Evolutionary conservation across 2,113 vertebrate species (phyloP).

Genomic region (Ceyx margarethae): DNA sequence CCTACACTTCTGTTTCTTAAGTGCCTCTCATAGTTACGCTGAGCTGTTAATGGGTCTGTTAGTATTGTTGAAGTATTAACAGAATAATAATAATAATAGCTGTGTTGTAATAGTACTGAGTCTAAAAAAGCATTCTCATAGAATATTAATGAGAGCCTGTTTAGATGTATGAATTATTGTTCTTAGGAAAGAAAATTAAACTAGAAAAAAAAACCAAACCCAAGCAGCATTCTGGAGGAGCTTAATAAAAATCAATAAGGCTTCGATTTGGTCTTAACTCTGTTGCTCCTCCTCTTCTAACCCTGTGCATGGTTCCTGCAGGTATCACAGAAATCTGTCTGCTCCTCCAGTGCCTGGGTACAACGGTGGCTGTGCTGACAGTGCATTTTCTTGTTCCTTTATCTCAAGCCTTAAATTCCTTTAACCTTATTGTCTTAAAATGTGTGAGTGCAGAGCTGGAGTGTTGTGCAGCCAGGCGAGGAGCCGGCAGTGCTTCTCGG

Average conservation of each 20-base stretch:
- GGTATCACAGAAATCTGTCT: background rate
- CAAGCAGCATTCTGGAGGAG: background rate
- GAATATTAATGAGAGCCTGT: conserved; percentile 50
- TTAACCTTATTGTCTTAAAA: conserved; percentile 32
- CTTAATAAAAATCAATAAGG: background rate
- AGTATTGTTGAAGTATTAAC: conserved; percentile 38
- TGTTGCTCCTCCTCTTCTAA: background rate
- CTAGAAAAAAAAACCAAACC: background rate
- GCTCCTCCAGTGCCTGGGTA: background rate
- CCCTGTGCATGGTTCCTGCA: background rate
- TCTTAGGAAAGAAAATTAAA: background rate
- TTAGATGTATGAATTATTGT: conserved; percentile 8
- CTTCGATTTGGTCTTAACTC: background rate
- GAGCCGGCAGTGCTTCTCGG: conserved; percentile 30
- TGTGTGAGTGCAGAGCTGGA: background rate
- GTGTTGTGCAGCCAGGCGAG: background rate
- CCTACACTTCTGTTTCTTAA: background rate
- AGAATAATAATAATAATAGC: conserved; percentile 28
- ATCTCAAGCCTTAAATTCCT: background rate
- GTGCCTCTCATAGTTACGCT: background rate
- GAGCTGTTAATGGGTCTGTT: conserved; percentile 40
- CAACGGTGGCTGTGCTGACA: background rate
- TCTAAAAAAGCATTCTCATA: conserved; percentile 8
- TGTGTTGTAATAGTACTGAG: background rate
- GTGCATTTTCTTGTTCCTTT: background rate